Percentiles rank a stretch among this genome's conserved stretches.
Evolutionary conservation across 2,888 invertebrate genomes (phyloP).

Genomic region (Parnassius smintheus): DNA sequence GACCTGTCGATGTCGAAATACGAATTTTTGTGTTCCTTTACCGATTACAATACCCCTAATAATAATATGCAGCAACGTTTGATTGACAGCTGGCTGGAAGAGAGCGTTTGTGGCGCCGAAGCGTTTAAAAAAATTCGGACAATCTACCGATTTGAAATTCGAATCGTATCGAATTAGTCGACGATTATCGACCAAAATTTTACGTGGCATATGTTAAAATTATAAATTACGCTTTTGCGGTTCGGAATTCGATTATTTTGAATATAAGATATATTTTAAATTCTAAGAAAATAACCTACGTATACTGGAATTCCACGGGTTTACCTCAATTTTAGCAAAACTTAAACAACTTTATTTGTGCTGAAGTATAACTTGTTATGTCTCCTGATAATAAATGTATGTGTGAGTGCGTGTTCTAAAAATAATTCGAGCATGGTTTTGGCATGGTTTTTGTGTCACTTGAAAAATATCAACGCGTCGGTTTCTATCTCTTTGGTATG

Average conservation of each 20-base stretch:
- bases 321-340: no score
- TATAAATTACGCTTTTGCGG: constrained; percentile 45
- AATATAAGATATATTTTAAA: background rate
- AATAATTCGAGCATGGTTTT: no score
- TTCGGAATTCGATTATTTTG: constrained; percentile 30
- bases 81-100: constrained; percentile 62
- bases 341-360: no score
- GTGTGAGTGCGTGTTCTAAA: no score
- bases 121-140: constrained; percentile 46
- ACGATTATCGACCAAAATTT: constrained; percentile 71
- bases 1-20: constrained; percentile 55
- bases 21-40: constrained; percentile 42
- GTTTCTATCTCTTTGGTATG: no score
- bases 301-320: background rate
- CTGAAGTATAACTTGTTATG: no score
- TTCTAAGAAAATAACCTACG: background rate
- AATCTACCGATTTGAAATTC: constrained; percentile 38
- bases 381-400: no score
- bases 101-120: constrained; percentile 47
- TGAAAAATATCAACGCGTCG: no score
- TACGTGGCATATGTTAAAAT: constrained; percentile 71
- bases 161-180: constrained; percentile 68
- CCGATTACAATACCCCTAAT: constrained; percentile 60
- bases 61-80: constrained; percentile 67
- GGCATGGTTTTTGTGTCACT: no score